Base-by-base conservation (phyloP, 2,797 vertebrate species). In the Hippocampus kuda region DNA sequence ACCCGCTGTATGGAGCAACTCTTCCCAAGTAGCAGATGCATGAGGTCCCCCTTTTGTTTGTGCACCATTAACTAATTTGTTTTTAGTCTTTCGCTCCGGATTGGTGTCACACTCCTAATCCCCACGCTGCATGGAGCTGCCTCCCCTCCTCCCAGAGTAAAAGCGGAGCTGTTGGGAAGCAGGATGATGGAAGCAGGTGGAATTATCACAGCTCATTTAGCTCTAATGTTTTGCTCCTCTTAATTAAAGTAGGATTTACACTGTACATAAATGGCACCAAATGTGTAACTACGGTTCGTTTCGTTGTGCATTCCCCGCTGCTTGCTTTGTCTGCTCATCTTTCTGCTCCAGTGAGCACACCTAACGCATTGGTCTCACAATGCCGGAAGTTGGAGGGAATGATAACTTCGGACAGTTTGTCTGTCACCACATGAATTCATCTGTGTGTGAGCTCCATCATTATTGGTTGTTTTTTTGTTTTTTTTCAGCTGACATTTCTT, bases 61-160 rank as follows among this genome's bases (percentile, higher is more conserved):
- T 75, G 78, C 80, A 79, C 84, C 80, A 87, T 88, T 88, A 86
- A 81, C 76, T 85, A 77, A 49, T 79, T 82, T 81, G 15, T 9
- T 60, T 34, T 74, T 71, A 77, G 77, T 88, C 77, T 83, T 87
- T 81, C 82, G 86, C 81, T 83, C 87, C 85, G 85, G 85, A 90
- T 87, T 88, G 84, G 78, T 88, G 88, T 89, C 88, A 78, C 83
- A 83, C 62, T 83, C 86, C 75, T 86, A 88, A 89, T 88, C 82
- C 85, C 76, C 68, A 72, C 68, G 72, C 66, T n/a, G 38, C 75
- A 75, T 76, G 70, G 79, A 81, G 81, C 80, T 51, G 72, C 70
- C 71, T 46, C 11, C 54, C 41, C 54, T 60, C 24, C 44, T 30
- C 44, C 44, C 13, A 49, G 48, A 65, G 41, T 13, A 65, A 65